A percentile compares a stretch with the other conserved stretches of the same genome.
These are phyloP conservation scores for Danio rerio DNA, from an alignment of 2,113 vertebrate genomes.

Conservation along the genomic window DNA sequence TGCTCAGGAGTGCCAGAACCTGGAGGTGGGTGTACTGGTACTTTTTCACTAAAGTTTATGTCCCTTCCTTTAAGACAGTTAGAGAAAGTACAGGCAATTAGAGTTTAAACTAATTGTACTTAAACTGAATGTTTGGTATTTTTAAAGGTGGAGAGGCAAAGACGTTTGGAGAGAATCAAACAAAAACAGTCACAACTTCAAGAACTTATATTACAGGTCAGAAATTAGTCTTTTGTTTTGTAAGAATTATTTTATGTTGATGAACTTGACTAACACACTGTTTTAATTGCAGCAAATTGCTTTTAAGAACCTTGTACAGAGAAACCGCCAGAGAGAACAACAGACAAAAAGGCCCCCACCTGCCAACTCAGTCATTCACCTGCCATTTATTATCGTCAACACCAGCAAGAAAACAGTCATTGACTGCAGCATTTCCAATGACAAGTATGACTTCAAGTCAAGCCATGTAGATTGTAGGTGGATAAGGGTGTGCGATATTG, in stretches of 20 bases:
- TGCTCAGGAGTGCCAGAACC: conserved; percentile 97
- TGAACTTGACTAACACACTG: background rate
- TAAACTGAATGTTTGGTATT: background rate
- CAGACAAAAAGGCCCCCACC: conserved; percentile 90
- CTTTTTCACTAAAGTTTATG: background rate
- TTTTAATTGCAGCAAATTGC: conserved; percentile 92
- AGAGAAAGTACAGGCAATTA: background rate
- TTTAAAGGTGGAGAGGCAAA: conserved; percentile 91
- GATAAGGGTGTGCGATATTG: too few relatives aligned
- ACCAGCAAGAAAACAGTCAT: conserved; percentile 99
- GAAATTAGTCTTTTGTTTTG: background rate
- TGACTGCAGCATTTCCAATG: conserved; percentile 99
- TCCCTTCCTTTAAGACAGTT: background rate
- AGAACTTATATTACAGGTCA: conserved; percentile 97
- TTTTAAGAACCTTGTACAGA: conserved; percentile 97
- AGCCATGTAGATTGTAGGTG: background rate
- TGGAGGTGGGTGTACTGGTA: conserved; percentile 81
- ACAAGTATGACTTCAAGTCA: conserved; percentile 83
- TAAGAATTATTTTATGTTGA: background rate
- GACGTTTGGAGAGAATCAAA: conserved; percentile 95
- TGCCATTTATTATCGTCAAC: conserved; percentile 98
- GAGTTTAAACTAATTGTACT: background rate
- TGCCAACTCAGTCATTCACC: conserved; percentile 95
- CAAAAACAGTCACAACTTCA: conserved; percentile 99
- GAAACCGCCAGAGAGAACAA: conserved; percentile 92